phyloP scores from a whole-genome alignment of 2,797 vertebrate species.

The Ptychadena robeensis region DNA sequence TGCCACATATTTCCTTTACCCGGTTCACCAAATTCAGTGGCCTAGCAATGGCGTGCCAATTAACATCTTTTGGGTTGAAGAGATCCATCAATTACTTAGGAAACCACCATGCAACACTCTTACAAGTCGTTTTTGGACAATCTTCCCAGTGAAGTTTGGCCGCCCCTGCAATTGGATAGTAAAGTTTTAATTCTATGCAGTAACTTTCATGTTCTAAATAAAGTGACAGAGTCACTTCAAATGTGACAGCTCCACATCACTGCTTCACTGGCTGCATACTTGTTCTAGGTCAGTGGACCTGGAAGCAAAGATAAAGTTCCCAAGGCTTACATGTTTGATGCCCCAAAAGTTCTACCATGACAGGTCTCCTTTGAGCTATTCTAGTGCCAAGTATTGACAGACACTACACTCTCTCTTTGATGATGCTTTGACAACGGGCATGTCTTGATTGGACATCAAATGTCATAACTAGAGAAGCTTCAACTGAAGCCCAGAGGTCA shows the following conservation, averaged over 20 bases:
- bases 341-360: neutral
- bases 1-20: too few species aligned
- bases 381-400: neutral
- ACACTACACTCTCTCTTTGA: neutral
- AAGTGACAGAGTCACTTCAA: neutral
- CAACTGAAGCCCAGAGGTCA: neutral
- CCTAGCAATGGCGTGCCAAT: too few species aligned
- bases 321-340: neutral
- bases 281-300: neutral
- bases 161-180: neutral
- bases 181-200: neutral
- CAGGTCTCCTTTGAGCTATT: neutral
- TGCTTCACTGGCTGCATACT: neutral
- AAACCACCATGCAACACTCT: too few species aligned
- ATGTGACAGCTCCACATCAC: neutral
- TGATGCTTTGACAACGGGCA: neutral
- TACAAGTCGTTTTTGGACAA: neutral
- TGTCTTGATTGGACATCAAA: neutral
- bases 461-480: neutral
- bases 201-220: neutral
- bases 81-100: too few species aligned
- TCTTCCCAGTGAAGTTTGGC: neutral
- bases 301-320: neutral
- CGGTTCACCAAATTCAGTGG: too few species aligned
- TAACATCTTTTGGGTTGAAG: too few species aligned